Evolutionary conservation across 1,140 invertebrate genomes (phyloP).

Genomic region (Nixonia krombeini): DNA sequence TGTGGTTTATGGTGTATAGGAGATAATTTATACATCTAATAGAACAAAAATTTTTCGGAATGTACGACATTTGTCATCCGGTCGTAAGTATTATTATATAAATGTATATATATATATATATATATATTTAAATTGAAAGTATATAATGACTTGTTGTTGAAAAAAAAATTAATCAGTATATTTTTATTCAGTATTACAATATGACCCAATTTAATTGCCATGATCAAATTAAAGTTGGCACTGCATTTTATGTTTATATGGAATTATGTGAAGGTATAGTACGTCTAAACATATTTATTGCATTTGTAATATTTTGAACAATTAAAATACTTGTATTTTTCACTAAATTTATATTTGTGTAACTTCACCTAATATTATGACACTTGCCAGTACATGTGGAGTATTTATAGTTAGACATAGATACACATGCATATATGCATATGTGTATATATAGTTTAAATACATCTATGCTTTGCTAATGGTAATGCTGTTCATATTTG

Average conservation of each 20-base stretch:
- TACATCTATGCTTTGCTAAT: no score
- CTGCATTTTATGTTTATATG: slow-evolving; percentile 66
- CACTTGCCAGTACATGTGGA: no score
- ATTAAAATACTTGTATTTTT: background rate
- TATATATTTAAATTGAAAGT: background rate
- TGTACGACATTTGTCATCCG: slow-evolving; percentile 63
- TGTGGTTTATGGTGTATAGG: no score
- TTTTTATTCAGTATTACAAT: slow-evolving; percentile 60
- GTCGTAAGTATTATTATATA: slow-evolving; percentile 52
- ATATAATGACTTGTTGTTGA: background rate
- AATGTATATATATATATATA: slow-evolving; percentile 19
- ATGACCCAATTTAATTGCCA: slow-evolving; percentile 65
- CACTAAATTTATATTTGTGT: no score
- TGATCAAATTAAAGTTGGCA: slow-evolving; percentile 64
- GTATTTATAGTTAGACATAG: no score
- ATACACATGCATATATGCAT: no score
- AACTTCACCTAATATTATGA: no score
- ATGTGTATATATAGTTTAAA: no score
- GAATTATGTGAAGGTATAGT: slow-evolving; percentile 67
- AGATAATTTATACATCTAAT: no score
- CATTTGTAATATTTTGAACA: background rate
- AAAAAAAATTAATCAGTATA: slow-evolving; percentile 2
- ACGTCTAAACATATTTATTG: background rate
- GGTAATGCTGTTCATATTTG: slow-evolving; percentile 7
- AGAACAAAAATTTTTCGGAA: slow-evolving; percentile 26